These are phyloP conservation scores for Amia ocellicauda DNA, from an alignment of 2,113 vertebrate genomes.

Conservation along the genomic window DNA sequence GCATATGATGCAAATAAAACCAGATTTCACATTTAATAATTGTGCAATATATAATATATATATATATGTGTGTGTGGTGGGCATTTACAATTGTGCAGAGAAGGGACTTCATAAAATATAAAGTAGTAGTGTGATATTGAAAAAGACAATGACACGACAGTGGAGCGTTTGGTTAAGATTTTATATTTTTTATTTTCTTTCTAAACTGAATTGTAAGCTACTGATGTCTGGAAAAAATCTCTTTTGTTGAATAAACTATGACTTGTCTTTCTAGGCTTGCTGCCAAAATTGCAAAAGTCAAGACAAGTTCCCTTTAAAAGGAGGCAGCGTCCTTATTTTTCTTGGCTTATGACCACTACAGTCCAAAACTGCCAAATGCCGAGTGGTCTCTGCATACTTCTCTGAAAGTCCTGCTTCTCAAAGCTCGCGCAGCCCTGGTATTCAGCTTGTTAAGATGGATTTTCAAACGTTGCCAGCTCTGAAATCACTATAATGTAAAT, in stretches of 20 bases:
- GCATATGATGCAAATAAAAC: too few species aligned
- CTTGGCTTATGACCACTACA: neutral
- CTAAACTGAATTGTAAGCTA: neutral
- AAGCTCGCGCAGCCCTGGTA: neutral
- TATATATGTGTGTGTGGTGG: too few species aligned
- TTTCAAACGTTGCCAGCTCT: neutral
- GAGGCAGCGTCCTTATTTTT: slow-evolving; percentile 8
- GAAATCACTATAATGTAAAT: neutral
- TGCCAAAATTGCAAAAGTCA: slow-evolving; percentile 15
- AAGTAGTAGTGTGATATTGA: too few species aligned
- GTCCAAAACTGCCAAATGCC: slow-evolving; percentile 13
- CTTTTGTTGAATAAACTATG: slow-evolving; percentile 19
- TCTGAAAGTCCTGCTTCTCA: neutral
- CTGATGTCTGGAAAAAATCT: slow-evolving; percentile 1
- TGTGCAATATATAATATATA: too few species aligned
- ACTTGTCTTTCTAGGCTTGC: slow-evolving; percentile 12
- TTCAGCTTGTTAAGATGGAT: neutral
- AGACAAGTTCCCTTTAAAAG: slow-evolving; percentile 13
- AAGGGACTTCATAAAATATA: too few species aligned
- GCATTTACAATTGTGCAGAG: too few species aligned
- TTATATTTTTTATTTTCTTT: neutral
- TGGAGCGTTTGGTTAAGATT: too few species aligned
- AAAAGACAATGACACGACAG: too few species aligned
- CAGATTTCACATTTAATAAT: too few species aligned
- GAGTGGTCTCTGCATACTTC: neutral